Conservation (phyloP, 2,888 invertebrate species). For the Drosophila picticornis region DNA sequence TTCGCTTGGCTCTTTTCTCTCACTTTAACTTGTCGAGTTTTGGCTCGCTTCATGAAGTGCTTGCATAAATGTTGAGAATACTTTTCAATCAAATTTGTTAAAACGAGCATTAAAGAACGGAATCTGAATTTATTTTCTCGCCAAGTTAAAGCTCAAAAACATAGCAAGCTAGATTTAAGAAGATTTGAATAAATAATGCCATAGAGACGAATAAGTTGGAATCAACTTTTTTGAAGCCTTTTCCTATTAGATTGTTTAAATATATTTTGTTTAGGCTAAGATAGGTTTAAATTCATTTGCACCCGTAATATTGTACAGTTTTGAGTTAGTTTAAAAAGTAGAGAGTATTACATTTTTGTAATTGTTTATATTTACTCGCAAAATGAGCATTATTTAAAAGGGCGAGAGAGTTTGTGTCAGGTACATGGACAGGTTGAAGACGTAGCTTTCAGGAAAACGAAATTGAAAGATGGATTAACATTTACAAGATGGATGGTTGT, state of each 20-base stretch:
- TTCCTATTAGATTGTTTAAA: conserved; percentile 32
- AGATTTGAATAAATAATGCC: neutral
- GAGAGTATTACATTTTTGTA: neutral
- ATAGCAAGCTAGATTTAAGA: neutral
- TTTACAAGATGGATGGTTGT: conserved; percentile 54
- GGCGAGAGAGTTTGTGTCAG: conserved; percentile 55
- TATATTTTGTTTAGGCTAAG: conserved; percentile 20
- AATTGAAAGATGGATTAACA: conserved; percentile 38
- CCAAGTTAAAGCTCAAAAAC: neutral
- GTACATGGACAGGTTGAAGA: conserved; percentile 76
- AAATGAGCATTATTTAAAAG: neutral
- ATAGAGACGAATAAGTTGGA: conserved; percentile 6
- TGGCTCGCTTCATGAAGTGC: neutral
- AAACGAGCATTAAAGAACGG: neutral
- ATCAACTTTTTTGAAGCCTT: conserved; percentile 35
- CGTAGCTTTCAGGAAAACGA: conserved; percentile 58
- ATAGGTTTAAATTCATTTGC: conserved; percentile 67
- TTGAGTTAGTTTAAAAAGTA: conserved; percentile 11
- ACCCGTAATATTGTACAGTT: conserved; percentile 61
- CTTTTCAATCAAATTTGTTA: neutral
- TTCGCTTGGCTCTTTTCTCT: neutral
- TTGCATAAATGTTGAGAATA: neutral
- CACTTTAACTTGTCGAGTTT: neutral
- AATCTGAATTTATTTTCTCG: neutral
- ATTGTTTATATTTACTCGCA: neutral